Percentiles rank a stretch among this genome's conserved stretches.
Conservation (phyloP, 2,888 invertebrate species). For the Andricus quercusramuli region DNA sequence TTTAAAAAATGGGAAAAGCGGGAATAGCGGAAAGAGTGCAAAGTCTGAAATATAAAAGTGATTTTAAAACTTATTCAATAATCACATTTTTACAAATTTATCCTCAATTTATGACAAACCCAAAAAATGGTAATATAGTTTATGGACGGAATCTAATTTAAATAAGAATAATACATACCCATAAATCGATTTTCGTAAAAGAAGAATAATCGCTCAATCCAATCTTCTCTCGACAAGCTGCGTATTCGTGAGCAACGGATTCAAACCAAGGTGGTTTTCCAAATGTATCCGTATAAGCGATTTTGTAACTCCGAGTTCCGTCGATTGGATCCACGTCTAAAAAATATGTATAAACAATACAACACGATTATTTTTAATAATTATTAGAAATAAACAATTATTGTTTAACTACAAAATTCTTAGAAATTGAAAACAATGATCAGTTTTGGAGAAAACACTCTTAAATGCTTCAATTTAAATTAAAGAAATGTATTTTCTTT, state of each 20-base stretch:
- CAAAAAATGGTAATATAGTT: no score
- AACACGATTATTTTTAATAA: neutral
- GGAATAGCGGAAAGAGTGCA: no score
- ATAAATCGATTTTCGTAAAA: constrained; percentile 96
- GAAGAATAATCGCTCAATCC: constrained; percentile 98
- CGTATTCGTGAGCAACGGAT: constrained; percentile 92
- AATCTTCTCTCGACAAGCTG: constrained; percentile 94
- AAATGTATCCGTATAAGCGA: constrained; percentile 90
- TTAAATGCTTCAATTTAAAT: no score
- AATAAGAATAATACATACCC: constrained; percentile 81
- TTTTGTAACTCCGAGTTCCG: constrained; percentile 82
- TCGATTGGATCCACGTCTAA: constrained; percentile 74
- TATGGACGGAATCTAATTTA: neutral
- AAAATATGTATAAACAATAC: neutral
- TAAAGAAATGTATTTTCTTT: no score
- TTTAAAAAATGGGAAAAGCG: no score
- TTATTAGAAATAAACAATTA: neutral
- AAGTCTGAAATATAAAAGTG: no score
- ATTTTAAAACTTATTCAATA: no score
- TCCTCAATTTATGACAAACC: no score
- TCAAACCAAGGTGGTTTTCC: constrained; percentile 97
- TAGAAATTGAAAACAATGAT: neutral
- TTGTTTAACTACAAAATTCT: neutral
- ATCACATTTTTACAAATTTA: no score
- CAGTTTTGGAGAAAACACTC: no score